Conservation (phyloP, 2,797 vertebrate species). For the Melanogrammus aeglefinus region DNA sequence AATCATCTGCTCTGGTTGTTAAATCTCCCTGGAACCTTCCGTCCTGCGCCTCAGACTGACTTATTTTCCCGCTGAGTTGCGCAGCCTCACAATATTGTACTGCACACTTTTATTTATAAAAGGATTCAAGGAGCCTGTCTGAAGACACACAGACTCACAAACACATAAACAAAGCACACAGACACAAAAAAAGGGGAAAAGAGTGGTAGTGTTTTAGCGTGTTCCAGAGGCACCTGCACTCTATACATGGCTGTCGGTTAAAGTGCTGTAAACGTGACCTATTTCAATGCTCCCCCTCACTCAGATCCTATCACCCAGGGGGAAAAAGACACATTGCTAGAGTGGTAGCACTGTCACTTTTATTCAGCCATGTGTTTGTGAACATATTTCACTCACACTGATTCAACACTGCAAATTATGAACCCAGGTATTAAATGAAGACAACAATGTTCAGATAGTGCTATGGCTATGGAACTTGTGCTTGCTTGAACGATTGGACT, state of each 20-base stretch:
- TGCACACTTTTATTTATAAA: neutral
- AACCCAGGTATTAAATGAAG: neutral
- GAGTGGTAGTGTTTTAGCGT: conserved; percentile 22
- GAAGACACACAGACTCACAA: neutral
- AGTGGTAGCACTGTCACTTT: conserved; percentile 17
- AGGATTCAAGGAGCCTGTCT: neutral
- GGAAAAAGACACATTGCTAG: conserved; percentile 25
- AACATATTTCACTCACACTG: neutral
- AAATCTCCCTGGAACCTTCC: conserved; percentile 11
- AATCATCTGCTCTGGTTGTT: neutral
- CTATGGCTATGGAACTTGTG: neutral
- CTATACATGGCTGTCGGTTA: conserved; percentile 55
- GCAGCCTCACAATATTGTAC: neutral
- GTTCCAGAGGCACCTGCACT: conserved; percentile 51
- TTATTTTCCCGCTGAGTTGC: conserved; percentile 4
- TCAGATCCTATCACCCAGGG: conserved; percentile 25
- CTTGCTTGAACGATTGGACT: conserved; percentile 32
- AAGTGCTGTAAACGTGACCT: conserved; percentile 61
- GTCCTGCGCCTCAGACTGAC: neutral
- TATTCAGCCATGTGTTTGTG: neutral
- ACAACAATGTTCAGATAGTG: neutral
- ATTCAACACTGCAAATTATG: neutral
- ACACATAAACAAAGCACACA: conserved; percentile 4
- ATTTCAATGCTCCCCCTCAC: conserved; percentile 43
- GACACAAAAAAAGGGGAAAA: neutral